Evolutionary conservation across 2,797 vertebrate species (phyloP), one percentile per base, ranked within the genome.

Genomic region (Sebastes hubbsi): DNA sequence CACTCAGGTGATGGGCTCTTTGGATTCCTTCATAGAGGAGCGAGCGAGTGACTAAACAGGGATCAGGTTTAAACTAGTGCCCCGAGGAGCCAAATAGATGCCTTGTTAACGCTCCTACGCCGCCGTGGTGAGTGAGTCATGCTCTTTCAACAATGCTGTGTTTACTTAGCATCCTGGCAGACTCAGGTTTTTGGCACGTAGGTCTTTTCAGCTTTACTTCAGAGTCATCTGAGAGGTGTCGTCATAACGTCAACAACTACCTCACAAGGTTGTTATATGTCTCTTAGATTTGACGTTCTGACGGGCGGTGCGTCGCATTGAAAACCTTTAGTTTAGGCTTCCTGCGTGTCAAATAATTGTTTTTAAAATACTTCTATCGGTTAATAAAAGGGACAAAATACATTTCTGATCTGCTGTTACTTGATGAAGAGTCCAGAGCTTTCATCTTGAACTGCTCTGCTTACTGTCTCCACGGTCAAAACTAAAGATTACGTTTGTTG

Each of bases 91-190:
- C 80, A 59, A 77, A 89, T 52, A 67, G 78, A 82, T 9, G 77
- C 38, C 72, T 76, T 72, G 86, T 86, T 88, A 80, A 70, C 54
- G 4, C 83, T 68, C 55, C 85, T 75, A 55, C n/a, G 30, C 38
- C 1, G 2, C 14, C 60, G 16, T 29, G 78, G 34, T 12, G 80
- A 86, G 61, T 91, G 89, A 91, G 71, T 91, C 86, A 90, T 2
- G 70, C 74, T 74, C 86, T 70, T 75, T 82, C 74, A 81, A 67
- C 59, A 67, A 42, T 2, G 5, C 63, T 0, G 46, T 84, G 88
- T 91, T 94, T 85, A 80, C 85, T 91, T 65, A 77, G 86, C 61
- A 34, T 80, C 73, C 64, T 75, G 65, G 75, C 68, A 18, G 85
- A 72, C 81, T 88, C 82, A 22, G 49, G 71, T 81, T 88, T 88